phyloP scores from a whole-genome alignment of 37 sponge, comb jelly and placozoan species.

The Tethya wilhelma region DNA sequence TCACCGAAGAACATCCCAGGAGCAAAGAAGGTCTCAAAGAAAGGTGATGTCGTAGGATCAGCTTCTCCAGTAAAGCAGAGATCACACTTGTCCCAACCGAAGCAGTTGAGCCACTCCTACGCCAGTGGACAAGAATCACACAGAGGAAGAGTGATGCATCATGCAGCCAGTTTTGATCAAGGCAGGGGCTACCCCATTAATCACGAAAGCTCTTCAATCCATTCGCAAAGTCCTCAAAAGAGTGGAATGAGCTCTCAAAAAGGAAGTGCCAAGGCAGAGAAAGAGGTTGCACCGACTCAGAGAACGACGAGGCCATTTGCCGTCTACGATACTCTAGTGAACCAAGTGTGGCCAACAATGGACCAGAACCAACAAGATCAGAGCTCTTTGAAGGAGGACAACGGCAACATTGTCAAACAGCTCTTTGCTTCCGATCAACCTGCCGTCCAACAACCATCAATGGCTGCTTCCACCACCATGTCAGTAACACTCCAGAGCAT shows the following conservation, averaged over 20 bases:
- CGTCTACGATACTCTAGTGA: not conserved
- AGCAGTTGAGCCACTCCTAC: no score
- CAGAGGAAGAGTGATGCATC: not conserved
- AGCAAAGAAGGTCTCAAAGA: not conserved
- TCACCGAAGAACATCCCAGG: conserved; percentile 1
- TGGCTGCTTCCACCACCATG: not conserved
- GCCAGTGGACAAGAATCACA: no score
- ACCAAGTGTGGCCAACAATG: not conserved
- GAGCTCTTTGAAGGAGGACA: no score
- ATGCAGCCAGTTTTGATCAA: conserved; percentile 26
- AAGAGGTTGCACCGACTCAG: not conserved
- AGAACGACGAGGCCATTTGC: no score
- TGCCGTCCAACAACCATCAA: not conserved
- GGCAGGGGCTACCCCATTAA: no score
- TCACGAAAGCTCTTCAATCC: no score
- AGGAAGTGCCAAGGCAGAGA: not conserved
- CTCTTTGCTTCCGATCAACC: not conserved
- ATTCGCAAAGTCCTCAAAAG: not conserved
- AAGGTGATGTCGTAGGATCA: not conserved
- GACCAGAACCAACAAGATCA: not conserved
- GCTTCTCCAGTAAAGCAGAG: not conserved
- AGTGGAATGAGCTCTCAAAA: not conserved
- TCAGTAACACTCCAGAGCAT: not conserved
- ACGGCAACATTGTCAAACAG: not conserved
- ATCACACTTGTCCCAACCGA: not conserved